Evolutionary conservation across 2,797 vertebrate genomes (phyloP), one percentile per base, ranked within the genome.

Genomic region (Alauda arvensis): DNA sequence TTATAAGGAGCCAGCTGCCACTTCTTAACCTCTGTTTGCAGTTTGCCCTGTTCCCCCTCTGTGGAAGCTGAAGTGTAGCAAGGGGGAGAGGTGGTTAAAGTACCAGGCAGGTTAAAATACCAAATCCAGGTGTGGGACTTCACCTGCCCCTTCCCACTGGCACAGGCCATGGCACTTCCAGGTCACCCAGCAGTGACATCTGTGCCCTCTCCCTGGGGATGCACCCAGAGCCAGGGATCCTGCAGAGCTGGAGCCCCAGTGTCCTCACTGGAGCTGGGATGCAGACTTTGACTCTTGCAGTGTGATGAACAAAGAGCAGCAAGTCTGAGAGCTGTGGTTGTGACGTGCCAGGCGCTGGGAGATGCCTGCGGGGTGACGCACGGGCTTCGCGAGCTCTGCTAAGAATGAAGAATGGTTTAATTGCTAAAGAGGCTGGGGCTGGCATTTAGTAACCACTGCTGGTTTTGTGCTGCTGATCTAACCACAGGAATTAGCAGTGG

Each of bases 401-500:
- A 13, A 88, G 82, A 69, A 45, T n/a, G 70, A 62, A 82, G 75
- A 91, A 82, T 62, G 57, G 31, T 90, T 90, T 93, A 84, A 89
- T 89, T 89, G 90, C 90, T 82, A 23, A 90, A 86, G 87, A 93
- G 80, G 43, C 85, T 85, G 83, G 52, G 77, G 71, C 69, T 92
- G 94, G 61, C 90, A 94, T 93, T 95, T 87, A 82, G 83, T 55
- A 93, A 68, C 88, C 61, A 6, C 83, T 60, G 77, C 87, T 94
- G 90, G 80, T 61, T 90, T 93, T 87, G 75, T 87, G 77, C 91
- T 95, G 91, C 76, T 91, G 94, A 68, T 94, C 85, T 90, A 95
- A 91, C 94, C 91, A 26, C 90, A 90, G 90, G 91, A 94, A 95
- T 94, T 82, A 95, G 87, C 89, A 77, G 87, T 89, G 91, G 89